phyloP scores from a whole-genome alignment of 1,140 invertebrate species.

The Zeugodacus cucurbitae region DNA sequence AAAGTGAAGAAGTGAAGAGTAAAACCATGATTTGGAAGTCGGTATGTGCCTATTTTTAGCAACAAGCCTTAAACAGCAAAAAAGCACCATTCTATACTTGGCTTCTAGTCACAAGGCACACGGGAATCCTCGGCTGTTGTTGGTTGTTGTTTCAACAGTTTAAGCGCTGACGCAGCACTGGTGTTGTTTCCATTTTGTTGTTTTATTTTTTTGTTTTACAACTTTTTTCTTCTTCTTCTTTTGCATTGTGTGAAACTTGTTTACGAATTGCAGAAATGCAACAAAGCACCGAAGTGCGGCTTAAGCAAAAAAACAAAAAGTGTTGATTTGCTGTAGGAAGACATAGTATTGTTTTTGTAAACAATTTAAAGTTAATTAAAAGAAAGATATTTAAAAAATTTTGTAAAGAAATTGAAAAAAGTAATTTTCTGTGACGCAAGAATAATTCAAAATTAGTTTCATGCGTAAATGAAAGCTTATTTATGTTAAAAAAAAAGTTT shows the following conservation, averaged over 20 bases:
- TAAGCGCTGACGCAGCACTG: not conserved
- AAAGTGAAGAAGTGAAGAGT: not conserved
- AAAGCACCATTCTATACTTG: not conserved
- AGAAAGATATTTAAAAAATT: too few relatives aligned
- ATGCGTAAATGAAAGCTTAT: too few relatives aligned
- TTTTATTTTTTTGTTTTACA: not conserved
- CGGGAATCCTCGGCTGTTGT: not conserved
- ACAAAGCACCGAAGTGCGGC: not conserved
- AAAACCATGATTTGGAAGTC: not conserved
- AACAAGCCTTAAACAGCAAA: not conserved
- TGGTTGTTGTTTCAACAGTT: not conserved
- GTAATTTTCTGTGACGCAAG: too few relatives aligned
- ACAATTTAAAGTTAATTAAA: not conserved
- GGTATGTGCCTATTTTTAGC: conserved; percentile 18
- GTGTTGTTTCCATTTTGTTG: not conserved
- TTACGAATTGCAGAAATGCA: not conserved
- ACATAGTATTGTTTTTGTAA: not conserved
- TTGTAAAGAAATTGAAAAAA: too few relatives aligned
- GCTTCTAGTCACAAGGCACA: not conserved
- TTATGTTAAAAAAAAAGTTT: too few relatives aligned
- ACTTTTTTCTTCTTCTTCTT: not conserved
- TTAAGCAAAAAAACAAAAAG: not conserved
- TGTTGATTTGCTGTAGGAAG: not conserved
- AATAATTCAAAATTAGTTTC: too few relatives aligned
- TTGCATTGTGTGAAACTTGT: not conserved